A percentile compares a stretch with the other conserved stretches of the same genome.
These are phyloP conservation scores for Apodemus sylvaticus DNA, from an alignment of 2,113 vertebrate species.

Conservation along the genomic window DNA sequence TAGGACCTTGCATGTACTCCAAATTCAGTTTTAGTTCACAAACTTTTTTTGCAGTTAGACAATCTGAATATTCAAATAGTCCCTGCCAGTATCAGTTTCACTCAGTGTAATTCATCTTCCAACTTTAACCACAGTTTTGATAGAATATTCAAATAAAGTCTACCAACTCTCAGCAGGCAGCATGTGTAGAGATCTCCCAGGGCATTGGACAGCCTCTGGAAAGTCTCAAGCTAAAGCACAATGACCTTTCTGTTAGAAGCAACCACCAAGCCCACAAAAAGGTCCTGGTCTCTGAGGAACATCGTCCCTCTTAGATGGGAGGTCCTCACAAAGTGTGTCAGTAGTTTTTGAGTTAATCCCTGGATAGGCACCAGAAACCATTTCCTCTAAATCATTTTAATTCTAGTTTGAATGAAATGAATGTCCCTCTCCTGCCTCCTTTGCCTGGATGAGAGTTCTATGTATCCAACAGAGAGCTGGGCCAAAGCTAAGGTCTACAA, in stretches of 20 bases:
- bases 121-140: conserved; percentile 1
- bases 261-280: neutral
- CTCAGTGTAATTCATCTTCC: conserved; percentile 9
- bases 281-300: neutral
- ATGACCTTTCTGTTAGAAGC: conserved; percentile 14
- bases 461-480: neutral
- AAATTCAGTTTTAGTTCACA: neutral
- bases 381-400: conserved; percentile 1
- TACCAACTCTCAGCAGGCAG: neutral
- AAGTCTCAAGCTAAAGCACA: neutral
- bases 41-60: neutral
- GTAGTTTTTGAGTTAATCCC: conserved; percentile 22
- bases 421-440: neutral
- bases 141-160: conserved; percentile 5
- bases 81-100: neutral
- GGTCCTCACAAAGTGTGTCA: neutral
- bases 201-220: neutral
- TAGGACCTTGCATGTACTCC: neutral
- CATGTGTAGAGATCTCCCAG: neutral
- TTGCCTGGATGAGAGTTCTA: neutral
- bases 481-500: neutral
- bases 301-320: neutral
- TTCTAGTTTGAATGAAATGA: conserved; percentile 5
- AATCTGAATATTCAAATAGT: conserved; percentile 34
- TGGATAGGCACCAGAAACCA: neutral